phyloP scores from a whole-genome alignment of 2,113 vertebrate genomes.

The Kobus ellipsiprymnus region DNA sequence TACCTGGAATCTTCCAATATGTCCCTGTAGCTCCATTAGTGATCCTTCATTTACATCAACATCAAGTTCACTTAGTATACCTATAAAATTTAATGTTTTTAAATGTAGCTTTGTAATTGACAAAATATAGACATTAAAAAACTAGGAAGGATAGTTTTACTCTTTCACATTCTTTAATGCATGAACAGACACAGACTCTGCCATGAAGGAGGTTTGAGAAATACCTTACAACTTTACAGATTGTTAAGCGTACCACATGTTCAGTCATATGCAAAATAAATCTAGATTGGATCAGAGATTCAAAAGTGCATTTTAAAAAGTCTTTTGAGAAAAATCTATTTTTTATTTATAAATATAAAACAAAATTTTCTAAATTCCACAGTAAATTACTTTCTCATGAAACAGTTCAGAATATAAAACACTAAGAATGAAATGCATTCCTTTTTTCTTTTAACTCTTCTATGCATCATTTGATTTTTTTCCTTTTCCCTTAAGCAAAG shows the following conservation, averaged over 20 bases:
- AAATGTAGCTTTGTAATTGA: constrained; percentile 17
- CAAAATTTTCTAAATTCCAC: constrained; percentile 10
- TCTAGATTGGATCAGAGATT: background rate
- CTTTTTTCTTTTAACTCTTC: background rate
- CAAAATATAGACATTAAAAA: constrained; percentile 1
- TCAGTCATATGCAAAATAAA: background rate
- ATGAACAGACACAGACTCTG: background rate
- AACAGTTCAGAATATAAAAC: background rate
- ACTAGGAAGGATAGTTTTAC: background rate
- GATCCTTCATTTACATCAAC: constrained; percentile 86
- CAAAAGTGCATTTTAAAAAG: background rate
- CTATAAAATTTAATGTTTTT: constrained; percentile 72
- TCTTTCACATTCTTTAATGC: background rate
- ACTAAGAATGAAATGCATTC: background rate
- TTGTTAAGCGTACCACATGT: background rate
- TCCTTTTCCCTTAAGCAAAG: background rate
- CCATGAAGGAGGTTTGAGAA: background rate
- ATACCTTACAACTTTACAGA: background rate
- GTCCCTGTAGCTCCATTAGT: constrained; percentile 92
- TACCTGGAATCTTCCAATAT: constrained; percentile 97
- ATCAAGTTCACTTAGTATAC: constrained; percentile 85
- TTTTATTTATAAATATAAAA: constrained; percentile 6
- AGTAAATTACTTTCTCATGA: background rate
- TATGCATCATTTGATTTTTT: background rate
- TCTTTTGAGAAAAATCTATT: background rate